These are phyloP conservation scores for Pseudolaguvia tuberculata DNA, from an alignment of 2,113 vertebrate genomes.

Conservation along the genomic window DNA sequence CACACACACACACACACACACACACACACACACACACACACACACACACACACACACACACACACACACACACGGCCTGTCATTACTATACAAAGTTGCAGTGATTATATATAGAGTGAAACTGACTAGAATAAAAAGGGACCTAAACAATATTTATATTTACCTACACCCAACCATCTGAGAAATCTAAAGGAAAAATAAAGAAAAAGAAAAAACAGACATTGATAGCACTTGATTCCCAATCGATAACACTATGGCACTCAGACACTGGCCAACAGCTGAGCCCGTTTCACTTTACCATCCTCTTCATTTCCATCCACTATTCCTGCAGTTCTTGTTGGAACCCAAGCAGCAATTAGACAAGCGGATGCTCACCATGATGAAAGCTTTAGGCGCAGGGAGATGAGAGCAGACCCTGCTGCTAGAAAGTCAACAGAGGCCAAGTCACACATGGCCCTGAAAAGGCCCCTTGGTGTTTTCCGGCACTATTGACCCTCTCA, in stretches of 20 bases:
- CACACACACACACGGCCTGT: too few relatives aligned
- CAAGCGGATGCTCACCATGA: constrained; percentile 37
- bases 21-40: too few relatives aligned
- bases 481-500: constrained; percentile 49
- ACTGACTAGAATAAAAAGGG: constrained; percentile 2
- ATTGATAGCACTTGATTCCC: constrained; percentile 10
- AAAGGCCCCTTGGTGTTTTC: constrained; percentile 37
- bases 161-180: neutral
- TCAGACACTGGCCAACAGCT: constrained; percentile 26
- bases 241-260: constrained; percentile 33
- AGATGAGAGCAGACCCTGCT: constrained; percentile 44
- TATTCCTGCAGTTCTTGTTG: neutral
- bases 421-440: constrained; percentile 43
- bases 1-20: too few relatives aligned
- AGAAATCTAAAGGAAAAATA: constrained; percentile 9
- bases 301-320: constrained; percentile 36
- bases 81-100: neutral
- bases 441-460: constrained; percentile 38
- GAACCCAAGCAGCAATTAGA: constrained; percentile 47
- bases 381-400: constrained; percentile 30
- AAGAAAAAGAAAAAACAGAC: neutral
- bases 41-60: too few relatives aligned
- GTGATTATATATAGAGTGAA: neutral
- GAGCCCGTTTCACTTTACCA: constrained; percentile 42
- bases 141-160: neutral